These are phyloP conservation scores for Calcarius lapponicus DNA, from an alignment of 2,797 vertebrate species.

Conservation along the genomic window DNA sequence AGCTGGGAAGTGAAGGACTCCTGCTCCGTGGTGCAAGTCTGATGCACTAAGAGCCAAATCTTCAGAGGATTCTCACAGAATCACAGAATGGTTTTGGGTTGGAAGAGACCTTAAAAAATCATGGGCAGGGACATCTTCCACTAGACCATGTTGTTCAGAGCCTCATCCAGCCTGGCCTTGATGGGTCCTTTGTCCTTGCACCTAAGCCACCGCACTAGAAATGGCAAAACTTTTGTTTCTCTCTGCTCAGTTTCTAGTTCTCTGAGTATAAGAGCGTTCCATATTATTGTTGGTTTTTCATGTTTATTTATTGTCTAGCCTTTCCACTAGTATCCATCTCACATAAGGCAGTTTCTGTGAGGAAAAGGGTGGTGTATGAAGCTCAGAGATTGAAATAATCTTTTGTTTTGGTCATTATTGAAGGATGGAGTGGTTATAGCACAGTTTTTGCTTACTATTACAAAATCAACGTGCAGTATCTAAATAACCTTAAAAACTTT, in stretches of 20 bases:
- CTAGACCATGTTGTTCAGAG: background rate
- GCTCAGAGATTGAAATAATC: background rate
- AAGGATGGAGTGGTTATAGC: background rate
- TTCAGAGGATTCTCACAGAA: background rate
- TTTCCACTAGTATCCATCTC: background rate
- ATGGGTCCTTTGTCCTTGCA: background rate
- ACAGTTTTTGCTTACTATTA: constrained; percentile 5
- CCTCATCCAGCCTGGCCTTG: background rate
- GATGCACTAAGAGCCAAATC: background rate
- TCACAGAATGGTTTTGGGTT: background rate
- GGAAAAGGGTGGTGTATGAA: background rate
- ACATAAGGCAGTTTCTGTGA: background rate
- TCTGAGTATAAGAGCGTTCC: background rate
- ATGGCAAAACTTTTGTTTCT: background rate
- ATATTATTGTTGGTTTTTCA: background rate
- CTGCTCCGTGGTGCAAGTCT: accelerated
- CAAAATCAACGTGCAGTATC: constrained; percentile 11
- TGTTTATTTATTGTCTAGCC: background rate
- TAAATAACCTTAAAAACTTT: constrained; percentile 52
- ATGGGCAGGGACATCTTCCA: background rate
- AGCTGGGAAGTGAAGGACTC: background rate
- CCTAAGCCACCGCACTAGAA: background rate
- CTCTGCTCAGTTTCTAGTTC: background rate
- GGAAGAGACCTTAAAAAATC: background rate
- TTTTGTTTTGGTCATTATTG: background rate